phyloP scores from a whole-genome alignment of 2,888 invertebrate species.

The Pegoplata infirma region DNA sequence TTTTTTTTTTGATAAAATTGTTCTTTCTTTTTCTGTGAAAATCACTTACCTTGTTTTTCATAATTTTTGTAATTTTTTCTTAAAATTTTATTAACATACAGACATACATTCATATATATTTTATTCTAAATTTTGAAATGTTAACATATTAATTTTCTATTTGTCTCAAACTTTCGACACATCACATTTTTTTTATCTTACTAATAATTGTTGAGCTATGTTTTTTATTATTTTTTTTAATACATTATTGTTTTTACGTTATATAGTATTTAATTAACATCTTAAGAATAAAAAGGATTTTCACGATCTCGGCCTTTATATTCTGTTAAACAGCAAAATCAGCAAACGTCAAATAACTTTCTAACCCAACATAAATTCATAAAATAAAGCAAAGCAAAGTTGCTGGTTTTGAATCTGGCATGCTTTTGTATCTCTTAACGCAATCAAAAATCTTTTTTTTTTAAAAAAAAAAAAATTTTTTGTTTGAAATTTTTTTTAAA shows the following conservation, averaged over 20 bases:
- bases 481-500: too few species aligned
- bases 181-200: constrained; percentile 23
- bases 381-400: too few species aligned
- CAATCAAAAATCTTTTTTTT: too few species aligned
- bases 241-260: background rate
- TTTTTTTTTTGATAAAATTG: background rate
- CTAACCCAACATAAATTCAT: too few species aligned
- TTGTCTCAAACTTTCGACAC: constrained; percentile 20
- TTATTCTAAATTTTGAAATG: constrained; percentile 19
- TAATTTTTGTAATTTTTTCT: background rate
- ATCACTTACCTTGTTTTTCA: background rate
- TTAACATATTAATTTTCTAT: constrained; percentile 25
- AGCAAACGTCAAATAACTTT: too few species aligned
- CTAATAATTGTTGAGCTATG: background rate
- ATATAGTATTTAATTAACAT: too few species aligned
- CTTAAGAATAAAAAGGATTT: too few species aligned
- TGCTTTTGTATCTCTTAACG: too few species aligned
- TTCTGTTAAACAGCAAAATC: too few species aligned
- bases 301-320: too few species aligned
- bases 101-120: background rate
- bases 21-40: background rate
- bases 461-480: too few species aligned
- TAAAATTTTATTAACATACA: background rate
- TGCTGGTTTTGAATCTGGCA: too few species aligned
- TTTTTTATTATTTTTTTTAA: background rate